These are phyloP conservation scores for Rhopalosiphum nymphaeae DNA, from an alignment of 2,888 invertebrate genomes.

Conservation along the genomic window DNA sequence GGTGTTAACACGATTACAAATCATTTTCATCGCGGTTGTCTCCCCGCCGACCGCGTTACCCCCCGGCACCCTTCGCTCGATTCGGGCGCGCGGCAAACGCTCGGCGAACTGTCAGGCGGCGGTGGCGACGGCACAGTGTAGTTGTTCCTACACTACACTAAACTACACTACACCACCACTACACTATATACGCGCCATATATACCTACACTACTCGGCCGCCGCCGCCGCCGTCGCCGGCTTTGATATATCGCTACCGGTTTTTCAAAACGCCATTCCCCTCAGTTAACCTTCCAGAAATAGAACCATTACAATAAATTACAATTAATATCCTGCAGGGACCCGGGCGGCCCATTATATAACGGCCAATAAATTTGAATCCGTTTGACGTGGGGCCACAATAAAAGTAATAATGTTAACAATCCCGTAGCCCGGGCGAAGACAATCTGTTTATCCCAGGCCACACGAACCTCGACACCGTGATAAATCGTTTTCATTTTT, in stretches of 20 bases:
- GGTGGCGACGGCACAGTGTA: slow-evolving; percentile 5
- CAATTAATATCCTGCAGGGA: slow-evolving; percentile 67
- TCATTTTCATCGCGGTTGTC: slow-evolving; percentile 58
- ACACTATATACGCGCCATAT: background rate
- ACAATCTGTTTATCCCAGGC: slow-evolving; percentile 65
- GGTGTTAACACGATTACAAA: slow-evolving; percentile 63
- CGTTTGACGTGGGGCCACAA: slow-evolving; percentile 66
- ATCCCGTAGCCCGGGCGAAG: slow-evolving; percentile 65
- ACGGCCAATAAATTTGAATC: slow-evolving; percentile 68
- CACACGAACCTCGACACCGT: slow-evolving; percentile 64
- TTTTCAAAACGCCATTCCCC: slow-evolving; percentile 67
- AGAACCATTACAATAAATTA: slow-evolving; percentile 67
- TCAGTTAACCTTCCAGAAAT: slow-evolving; percentile 66
- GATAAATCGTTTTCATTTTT: slow-evolving; percentile 67
- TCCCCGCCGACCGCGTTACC: background rate
- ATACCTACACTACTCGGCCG: slow-evolving; percentile 2
- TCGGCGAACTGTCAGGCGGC: background rate
- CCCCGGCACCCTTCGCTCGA: background rate
- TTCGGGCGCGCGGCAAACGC: background rate
- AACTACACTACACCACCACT: background rate
- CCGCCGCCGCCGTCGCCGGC: slow-evolving; percentile 53
- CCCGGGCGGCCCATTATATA: slow-evolving; percentile 68
- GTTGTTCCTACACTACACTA: slow-evolving; percentile 19
- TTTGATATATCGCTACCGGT: slow-evolving; percentile 68
- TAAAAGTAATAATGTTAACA: slow-evolving; percentile 66